phyloP scores from a whole-genome alignment of 2,113 vertebrate genomes.

The Cryptotis parvus region DNA sequence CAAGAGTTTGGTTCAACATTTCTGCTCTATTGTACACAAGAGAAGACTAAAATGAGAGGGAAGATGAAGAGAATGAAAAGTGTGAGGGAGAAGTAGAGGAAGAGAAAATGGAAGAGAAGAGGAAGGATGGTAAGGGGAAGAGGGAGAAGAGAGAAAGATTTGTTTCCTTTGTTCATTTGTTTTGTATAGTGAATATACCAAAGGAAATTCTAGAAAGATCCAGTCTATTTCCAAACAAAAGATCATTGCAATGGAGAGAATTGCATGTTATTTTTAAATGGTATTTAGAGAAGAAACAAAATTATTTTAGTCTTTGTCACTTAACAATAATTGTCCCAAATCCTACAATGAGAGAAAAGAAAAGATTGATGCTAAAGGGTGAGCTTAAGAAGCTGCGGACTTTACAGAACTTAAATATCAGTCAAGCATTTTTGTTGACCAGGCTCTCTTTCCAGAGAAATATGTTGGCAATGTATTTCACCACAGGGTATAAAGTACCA shows the following conservation, averaged over 20 bases:
- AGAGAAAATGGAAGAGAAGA: too few species aligned
- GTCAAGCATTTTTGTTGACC: neutral
- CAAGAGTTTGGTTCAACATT: neutral
- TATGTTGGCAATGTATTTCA: neutral
- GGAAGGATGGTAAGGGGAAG: neutral
- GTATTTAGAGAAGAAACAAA: too few species aligned
- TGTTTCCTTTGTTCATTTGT: neutral
- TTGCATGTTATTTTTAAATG: neutral
- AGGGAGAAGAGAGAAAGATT: neutral
- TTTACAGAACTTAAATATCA: neutral
- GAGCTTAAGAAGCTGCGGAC: neutral
- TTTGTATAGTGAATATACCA: slow-evolving; percentile 5
- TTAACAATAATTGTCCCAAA: neutral
- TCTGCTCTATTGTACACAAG: neutral
- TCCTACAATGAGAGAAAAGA: neutral
- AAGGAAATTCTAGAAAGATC: slow-evolving; percentile 6
- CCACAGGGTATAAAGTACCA: neutral
- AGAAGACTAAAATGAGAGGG: neutral
- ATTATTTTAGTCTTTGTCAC: neutral
- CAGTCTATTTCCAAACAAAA: slow-evolving; percentile 6
- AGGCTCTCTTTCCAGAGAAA: neutral
- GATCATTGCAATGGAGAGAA: neutral
- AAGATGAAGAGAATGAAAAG: neutral
- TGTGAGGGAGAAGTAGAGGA: neutral
- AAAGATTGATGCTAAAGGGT: neutral